phyloP scores from a whole-genome alignment of 2,113 vertebrate species.

The Octodon degus region DNA sequence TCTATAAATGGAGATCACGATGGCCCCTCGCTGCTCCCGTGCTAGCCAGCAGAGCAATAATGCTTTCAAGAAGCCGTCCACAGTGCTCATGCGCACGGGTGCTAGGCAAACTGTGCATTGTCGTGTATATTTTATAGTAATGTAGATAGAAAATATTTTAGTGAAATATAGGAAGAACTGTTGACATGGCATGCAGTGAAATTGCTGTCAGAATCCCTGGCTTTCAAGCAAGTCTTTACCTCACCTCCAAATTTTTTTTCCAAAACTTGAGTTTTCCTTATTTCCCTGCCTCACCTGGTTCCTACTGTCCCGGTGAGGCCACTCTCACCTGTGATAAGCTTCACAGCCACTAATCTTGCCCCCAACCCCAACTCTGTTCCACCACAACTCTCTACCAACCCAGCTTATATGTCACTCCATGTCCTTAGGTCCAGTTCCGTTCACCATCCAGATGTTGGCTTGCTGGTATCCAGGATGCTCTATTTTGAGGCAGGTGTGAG shows the following conservation, averaged over 20 bases:
- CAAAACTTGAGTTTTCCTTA: not conserved
- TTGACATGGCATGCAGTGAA: not conserved
- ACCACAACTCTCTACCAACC: not conserved
- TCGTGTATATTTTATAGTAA: not conserved
- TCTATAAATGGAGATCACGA: not conserved
- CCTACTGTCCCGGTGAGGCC: not conserved
- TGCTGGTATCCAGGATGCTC: not conserved
- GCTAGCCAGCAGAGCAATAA: not conserved
- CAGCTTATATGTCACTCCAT: not conserved
- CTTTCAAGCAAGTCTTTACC: conserved; percentile 36
- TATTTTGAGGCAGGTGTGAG: not conserved
- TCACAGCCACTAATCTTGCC: not conserved
- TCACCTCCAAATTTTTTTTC: conserved; percentile 39
- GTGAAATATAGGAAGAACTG: conserved; percentile 40
- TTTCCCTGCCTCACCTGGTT: not conserved
- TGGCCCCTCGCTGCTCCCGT: not conserved
- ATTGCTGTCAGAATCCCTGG: conserved; percentile 4
- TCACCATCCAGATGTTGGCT: not conserved
- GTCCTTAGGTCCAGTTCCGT: not conserved
- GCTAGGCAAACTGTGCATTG: not conserved
- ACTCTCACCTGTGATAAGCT: not conserved
- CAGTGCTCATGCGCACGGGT: not conserved
- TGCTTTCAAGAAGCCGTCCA: not conserved
- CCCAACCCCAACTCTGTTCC: not conserved
- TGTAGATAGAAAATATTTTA: conserved; percentile 43